Evolutionary conservation across 1,140 invertebrate genomes (phyloP), one percentile per base, ranked within the genome.

Genomic region (Pseudomyrmex gracilis): DNA sequence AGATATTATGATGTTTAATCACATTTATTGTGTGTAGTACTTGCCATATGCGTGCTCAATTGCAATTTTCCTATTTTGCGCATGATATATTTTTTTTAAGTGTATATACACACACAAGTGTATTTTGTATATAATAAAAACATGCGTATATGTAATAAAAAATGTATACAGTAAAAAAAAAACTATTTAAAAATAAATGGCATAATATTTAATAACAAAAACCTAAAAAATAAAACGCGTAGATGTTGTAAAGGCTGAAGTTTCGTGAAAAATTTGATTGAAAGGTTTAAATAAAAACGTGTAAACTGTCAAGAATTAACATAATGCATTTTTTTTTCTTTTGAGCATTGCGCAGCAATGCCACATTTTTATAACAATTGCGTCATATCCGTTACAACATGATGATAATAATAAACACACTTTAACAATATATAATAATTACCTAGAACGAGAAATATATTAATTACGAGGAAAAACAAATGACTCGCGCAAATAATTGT

Each of bases 341-440:
- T 86, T 83, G 73, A 64, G 71, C 91, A 92, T 87, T 91, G 89
- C 91, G 77, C 90, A 92, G 88, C 91, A 92, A 92, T 89, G 88
- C 83, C 57, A 34, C 34, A 34, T 88, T 90, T 90, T 85, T 85
- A 89, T 91, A 92, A 92, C 88, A 92, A 88, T 89, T 85, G 85
- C 67, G 85, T 82, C 77, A 71, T 34, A 34, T 84, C 90, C 70
- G 67, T 90, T 91, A 90, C 88, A 92, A 82, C 84, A 77, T 83
- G 58, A 86, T 83, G 87, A 85, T 90, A 73, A 85, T 90, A 88
- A 90, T 61, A 47, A 61, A 73, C 87, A 91, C 73, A 74, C 84
- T 90, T 86, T 87, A 89, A 92, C 88, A 90, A 87, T 34, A 34
- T 34, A 34, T 87, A 84, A 82, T 77, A 89, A 60, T 89, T 88